A percentile compares a stretch with the other conserved stretches of the same genome.
phyloP scores from a whole-genome alignment of 2,797 vertebrate genomes.

The Nyctibius grandis region DNA sequence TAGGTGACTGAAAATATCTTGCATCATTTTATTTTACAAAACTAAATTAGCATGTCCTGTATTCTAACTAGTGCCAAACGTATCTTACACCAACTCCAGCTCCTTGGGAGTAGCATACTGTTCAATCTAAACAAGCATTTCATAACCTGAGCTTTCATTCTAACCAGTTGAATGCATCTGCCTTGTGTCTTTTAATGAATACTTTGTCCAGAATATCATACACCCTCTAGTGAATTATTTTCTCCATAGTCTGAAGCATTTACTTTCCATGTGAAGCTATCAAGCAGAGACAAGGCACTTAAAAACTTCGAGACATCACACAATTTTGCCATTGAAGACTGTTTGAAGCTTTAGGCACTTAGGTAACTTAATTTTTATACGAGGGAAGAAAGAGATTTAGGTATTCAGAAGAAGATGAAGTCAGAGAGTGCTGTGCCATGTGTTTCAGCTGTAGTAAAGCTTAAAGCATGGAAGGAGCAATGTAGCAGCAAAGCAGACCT shows the following conservation, averaged over 20 bases:
- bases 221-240: conserved; percentile 19
- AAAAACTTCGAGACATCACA: background rate
- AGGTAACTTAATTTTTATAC: conserved; percentile 42
- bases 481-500: conserved; percentile 54
- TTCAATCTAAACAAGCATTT: background rate
- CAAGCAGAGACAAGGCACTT: background rate
- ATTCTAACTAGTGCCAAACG: background rate
- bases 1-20: background rate
- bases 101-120: background rate
- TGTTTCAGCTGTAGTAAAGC: conserved; percentile 63
- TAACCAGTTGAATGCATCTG: background rate
- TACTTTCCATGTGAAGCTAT: background rate
- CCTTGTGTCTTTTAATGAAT: conserved; percentile 34
- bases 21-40: background rate
- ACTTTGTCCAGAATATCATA: conserved; percentile 28
- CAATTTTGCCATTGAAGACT: background rate
- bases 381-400: conserved; percentile 38
- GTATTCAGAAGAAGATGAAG: conserved; percentile 51
- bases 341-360: conserved; percentile 16
- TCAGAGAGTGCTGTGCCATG: conserved; percentile 55
- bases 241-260: background rate
- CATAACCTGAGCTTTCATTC: background rate
- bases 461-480: conserved; percentile 59
- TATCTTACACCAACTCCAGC: background rate
- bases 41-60: background rate